Evolutionary conservation across 2,113 vertebrate genomes (phyloP).

Genomic region (Helogale parvula): DNA sequence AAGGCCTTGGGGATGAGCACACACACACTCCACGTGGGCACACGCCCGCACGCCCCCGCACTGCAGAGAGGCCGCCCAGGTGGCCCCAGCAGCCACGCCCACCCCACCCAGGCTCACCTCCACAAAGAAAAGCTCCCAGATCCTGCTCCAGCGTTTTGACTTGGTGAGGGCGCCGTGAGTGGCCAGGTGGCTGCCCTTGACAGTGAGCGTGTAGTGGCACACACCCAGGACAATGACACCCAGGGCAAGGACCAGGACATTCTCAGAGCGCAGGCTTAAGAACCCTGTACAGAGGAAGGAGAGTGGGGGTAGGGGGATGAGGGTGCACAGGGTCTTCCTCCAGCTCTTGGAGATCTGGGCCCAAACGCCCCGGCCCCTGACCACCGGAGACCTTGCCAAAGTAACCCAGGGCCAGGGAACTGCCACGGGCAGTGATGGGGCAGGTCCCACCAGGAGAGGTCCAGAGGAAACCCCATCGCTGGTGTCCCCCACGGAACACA

Average conservation of each 20-base stretch:
- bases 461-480: neutral
- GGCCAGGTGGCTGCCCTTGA: conserved; percentile 95
- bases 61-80: neutral
- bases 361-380: neutral
- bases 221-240: conserved; percentile 89
- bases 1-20: neutral
- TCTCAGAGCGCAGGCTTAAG: conserved; percentile 89
- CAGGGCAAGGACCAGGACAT: conserved; percentile 79
- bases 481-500: accelerated
- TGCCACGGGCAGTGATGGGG: accelerated
- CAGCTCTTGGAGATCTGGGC: neutral
- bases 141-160: conserved; percentile 88
- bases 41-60: neutral
- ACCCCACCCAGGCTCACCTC: conserved; percentile 87
- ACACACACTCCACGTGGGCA: neutral
- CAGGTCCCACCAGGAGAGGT: neutral
- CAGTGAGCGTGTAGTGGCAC: conserved; percentile 88
- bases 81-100: neutral
- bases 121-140: conserved; percentile 95
- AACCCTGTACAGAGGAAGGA: conserved; percentile 85
- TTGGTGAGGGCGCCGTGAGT: conserved; percentile 91
- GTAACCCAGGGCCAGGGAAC: neutral
- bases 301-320: neutral
- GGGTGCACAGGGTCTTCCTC: neutral
- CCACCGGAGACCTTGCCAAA: neutral